Evolutionary conservation across 2,797 vertebrate genomes (phyloP).

Genomic region (Notolepis coatsorum): DNA sequence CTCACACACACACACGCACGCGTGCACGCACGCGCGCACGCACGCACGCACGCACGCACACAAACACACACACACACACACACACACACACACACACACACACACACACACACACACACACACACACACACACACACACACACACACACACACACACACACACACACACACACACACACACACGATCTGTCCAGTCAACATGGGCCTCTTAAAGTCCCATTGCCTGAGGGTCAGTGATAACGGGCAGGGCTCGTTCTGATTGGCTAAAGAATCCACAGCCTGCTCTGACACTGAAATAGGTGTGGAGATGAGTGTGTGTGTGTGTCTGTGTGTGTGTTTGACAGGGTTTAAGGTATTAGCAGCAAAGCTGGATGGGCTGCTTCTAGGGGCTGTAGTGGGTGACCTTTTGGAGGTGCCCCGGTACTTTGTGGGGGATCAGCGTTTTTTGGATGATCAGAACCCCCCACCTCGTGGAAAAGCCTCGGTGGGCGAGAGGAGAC

Average conservation of each 20-base stretch:
- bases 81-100: not conserved
- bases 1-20: too few relatives aligned
- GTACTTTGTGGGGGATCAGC: constrained; percentile 52
- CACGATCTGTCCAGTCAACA: constrained; percentile 24
- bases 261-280: constrained; percentile 50
- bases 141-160: constrained; percentile 6
- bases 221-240: constrained; percentile 77
- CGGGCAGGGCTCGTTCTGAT: constrained; percentile 45
- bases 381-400: constrained; percentile 59
- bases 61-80: not conserved
- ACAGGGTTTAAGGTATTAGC: constrained; percentile 68
- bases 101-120: constrained; percentile 6
- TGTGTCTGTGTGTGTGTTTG: constrained; percentile 29
- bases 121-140: constrained; percentile 5
- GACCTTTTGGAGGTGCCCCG: constrained; percentile 63
- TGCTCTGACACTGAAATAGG: constrained; percentile 58
- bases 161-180: constrained; percentile 6
- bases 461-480: constrained; percentile 43
- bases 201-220: constrained; percentile 56
- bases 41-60: too few relatives aligned
- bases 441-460: constrained; percentile 48
- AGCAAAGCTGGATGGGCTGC: constrained; percentile 63
- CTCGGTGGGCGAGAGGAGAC: constrained; percentile 35
- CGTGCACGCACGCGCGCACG: not conserved
- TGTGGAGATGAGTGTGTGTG: constrained; percentile 33